phyloP scores from a whole-genome alignment of 2,113 vertebrate genomes.

The Hipposideros armiger region DNA sequence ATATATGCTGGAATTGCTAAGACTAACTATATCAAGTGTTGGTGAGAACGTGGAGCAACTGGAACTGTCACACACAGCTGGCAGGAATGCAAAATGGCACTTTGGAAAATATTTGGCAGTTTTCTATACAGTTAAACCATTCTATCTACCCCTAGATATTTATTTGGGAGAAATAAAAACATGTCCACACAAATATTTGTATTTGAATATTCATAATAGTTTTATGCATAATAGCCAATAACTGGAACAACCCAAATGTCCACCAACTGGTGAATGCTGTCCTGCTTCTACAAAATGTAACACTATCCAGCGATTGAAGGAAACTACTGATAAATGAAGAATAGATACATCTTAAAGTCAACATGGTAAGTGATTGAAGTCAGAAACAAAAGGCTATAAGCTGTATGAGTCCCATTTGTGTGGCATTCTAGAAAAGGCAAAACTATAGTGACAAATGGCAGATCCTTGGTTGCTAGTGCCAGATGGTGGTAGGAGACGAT shows the following conservation, averaged over 20 bases:
- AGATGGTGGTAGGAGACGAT: background rate
- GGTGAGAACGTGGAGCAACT: background rate
- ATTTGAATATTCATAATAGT: background rate
- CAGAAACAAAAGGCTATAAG: background rate
- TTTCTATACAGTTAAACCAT: background rate
- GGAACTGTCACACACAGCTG: background rate
- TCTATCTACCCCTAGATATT: background rate
- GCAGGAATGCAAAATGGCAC: background rate
- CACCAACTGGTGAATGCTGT: background rate
- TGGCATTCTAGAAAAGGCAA: background rate
- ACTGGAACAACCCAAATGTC: background rate
- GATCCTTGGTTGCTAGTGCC: background rate
- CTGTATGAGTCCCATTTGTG: background rate
- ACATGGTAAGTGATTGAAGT: background rate
- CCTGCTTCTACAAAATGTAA: too few species aligned
- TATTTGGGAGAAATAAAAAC: conserved; percentile 23
- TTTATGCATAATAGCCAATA: background rate
- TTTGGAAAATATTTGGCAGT: background rate
- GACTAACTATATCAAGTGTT: background rate
- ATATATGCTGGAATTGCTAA: background rate
- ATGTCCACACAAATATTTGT: background rate
- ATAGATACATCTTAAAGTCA: background rate
- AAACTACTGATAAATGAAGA: background rate
- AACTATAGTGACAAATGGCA: background rate
- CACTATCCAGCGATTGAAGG: background rate